phyloP scores from a whole-genome alignment of 2,113 vertebrate species.

The Pholis gunnellus region DNA sequence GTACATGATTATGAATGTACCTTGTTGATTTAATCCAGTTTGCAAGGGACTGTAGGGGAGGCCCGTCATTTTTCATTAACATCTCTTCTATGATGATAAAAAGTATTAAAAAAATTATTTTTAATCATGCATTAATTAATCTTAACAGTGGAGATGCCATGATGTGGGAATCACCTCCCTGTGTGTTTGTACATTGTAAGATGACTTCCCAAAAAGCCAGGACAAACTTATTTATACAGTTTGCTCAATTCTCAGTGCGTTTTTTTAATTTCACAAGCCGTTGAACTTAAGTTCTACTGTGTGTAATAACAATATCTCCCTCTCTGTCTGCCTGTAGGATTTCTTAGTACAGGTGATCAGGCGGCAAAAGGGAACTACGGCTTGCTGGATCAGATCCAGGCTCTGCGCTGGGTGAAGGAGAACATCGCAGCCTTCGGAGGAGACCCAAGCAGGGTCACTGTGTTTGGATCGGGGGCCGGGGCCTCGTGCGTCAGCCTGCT shows the following conservation, averaged over 20 bases:
- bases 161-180: neutral
- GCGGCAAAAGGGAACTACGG: conserved; percentile 98
- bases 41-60: conserved; percentile 6
- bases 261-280: neutral
- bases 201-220: conserved; percentile 5
- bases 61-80: conserved; percentile 18
- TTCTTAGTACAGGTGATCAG: conserved; percentile 96
- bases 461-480: conserved; percentile 97
- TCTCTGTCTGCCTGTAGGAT: conserved; percentile 82
- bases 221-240: neutral
- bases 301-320: neutral
- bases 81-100: conserved; percentile 23
- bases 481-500: conserved; percentile 97
- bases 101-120: neutral
- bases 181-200: neutral
- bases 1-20: conserved; percentile 46
- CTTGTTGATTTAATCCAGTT: conserved; percentile 41
- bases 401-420: conserved; percentile 96
- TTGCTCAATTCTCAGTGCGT: neutral
- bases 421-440: conserved; percentile 95
- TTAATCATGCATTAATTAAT: conserved; percentile 43
- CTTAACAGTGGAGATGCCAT: neutral
- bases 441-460: conserved; percentile 93
- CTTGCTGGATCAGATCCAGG: conserved; percentile 97
- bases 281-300: neutral